These are phyloP conservation scores for Trichacis sp. DNA, from an alignment of 2,888 invertebrate species.

Conservation along the genomic window DNA sequence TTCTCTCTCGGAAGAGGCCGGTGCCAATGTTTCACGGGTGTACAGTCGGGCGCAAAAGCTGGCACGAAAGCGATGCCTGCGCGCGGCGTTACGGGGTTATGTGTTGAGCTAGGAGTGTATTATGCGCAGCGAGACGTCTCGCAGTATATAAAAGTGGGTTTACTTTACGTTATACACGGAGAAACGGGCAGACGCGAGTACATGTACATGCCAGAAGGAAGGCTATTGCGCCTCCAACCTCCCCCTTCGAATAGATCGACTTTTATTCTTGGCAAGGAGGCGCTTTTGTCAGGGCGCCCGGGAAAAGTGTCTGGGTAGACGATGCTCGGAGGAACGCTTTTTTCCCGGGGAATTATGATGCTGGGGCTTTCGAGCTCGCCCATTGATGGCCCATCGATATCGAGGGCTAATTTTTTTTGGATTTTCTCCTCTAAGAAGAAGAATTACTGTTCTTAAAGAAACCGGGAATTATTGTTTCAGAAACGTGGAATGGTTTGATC, in stretches of 20 bases:
- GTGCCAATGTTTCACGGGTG: constrained; percentile 10
- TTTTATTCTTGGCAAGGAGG: constrained; percentile 35
- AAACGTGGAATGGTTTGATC: too few species aligned
- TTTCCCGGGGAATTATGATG: constrained; percentile 5
- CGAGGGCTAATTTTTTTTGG: constrained; percentile 4
- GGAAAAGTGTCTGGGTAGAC: constrained; percentile 21
- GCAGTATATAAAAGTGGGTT: constrained; percentile 62
- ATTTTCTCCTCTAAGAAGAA: too few species aligned
- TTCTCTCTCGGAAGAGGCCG: constrained; percentile 1
- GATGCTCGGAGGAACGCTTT: background rate
- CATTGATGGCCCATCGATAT: background rate
- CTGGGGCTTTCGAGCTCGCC: too few species aligned
- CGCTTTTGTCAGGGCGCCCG: constrained; percentile 18
- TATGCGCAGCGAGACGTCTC: constrained; percentile 52
- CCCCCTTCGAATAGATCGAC: constrained; percentile 23
- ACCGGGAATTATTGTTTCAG: too few species aligned
- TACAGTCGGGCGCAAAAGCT: constrained; percentile 22
- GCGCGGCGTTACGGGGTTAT: constrained; percentile 50
- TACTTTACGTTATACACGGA: constrained; percentile 58
- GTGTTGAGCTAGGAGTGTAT: constrained; percentile 53
- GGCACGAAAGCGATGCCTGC: constrained; percentile 22
- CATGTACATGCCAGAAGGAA: constrained; percentile 30
- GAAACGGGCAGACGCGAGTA: constrained; percentile 37
- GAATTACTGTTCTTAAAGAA: too few species aligned
- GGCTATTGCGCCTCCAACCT: constrained; percentile 48